Conservation (phyloP, 2,888 invertebrate species). For the Itoplectis maculator region DNA sequence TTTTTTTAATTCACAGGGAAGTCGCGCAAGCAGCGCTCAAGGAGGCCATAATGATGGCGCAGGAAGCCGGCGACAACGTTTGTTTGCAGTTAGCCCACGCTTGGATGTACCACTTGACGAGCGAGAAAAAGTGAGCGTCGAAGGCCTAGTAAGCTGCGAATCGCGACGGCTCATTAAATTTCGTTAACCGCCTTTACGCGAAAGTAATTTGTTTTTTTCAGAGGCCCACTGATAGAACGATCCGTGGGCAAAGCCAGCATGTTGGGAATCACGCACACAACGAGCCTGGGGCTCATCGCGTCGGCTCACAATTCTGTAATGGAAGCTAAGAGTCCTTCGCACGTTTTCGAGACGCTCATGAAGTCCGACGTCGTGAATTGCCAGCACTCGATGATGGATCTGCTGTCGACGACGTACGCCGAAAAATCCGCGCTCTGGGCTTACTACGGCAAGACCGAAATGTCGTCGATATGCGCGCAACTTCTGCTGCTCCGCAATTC, state of each 20-base stretch:
- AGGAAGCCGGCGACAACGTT: constrained; percentile 94
- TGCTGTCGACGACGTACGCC: constrained; percentile 92
- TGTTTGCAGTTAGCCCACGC: constrained; percentile 94
- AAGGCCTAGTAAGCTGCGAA: neutral
- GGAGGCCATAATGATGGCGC: constrained; percentile 94
- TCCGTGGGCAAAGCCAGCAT: constrained; percentile 90
- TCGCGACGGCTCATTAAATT: neutral
- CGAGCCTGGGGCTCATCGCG: constrained; percentile 90
- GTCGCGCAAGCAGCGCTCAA: constrained; percentile 93
- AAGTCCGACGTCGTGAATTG: constrained; percentile 95
- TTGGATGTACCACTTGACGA: constrained; percentile 90
- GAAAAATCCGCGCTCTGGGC: constrained; percentile 95
- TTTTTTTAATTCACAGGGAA: constrained; percentile 86
- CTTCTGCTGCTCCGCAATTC: constrained; percentile 91
- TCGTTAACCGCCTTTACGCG: neutral
- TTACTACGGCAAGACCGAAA: constrained; percentile 94
- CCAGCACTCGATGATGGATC: constrained; percentile 92
- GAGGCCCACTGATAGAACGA: constrained; percentile 88
- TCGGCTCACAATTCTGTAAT: constrained; percentile 92
- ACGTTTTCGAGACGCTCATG: constrained; percentile 90
- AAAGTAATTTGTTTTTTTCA: constrained; percentile 71
- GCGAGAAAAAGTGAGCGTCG: constrained; percentile 81
- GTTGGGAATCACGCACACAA: constrained; percentile 89
- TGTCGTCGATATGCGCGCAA: constrained; percentile 93
- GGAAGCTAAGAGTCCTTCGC: constrained; percentile 88